Conservation (phyloP, 1,140 invertebrate genomes). For the Orchestia grillus region DNA sequence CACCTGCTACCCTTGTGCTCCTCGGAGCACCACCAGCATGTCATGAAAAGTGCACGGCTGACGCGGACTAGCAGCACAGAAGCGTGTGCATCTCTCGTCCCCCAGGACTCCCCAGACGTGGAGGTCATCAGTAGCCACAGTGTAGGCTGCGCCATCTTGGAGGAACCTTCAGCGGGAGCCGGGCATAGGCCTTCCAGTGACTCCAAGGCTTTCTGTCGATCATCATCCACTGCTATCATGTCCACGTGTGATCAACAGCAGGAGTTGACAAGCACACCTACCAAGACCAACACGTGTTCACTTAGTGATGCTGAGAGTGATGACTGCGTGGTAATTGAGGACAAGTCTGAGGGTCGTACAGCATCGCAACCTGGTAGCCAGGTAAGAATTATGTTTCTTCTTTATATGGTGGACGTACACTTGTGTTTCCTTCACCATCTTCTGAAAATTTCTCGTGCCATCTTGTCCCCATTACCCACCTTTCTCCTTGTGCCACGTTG, state of each 20-base stretch:
- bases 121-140: neutral
- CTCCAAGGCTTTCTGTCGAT: neutral
- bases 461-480: no score
- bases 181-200: neutral
- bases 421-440: no score
- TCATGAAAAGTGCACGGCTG: slow-evolving; percentile 19
- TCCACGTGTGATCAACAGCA: no score
- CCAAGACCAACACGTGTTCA: neutral
- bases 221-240: neutral
- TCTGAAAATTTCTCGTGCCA: no score
- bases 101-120: neutral
- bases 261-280: neutral
- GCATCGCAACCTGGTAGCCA: neutral
- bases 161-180: neutral
- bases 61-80: slow-evolving; percentile 12
- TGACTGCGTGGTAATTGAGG: slow-evolving; percentile 27
- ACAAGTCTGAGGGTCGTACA: neutral
- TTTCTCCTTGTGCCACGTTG: no score
- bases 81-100: neutral
- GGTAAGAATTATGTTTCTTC: neutral
- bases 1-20: neutral
- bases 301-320: slow-evolving; percentile 48
- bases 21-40: neutral
- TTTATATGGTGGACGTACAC: neutral
- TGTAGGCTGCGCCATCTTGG: neutral